Percentiles rank a stretch among this genome's conserved stretches.
Evolutionary conservation across 2,797 vertebrate genomes (phyloP).

Genomic region (Squalus acanthias): DNA sequence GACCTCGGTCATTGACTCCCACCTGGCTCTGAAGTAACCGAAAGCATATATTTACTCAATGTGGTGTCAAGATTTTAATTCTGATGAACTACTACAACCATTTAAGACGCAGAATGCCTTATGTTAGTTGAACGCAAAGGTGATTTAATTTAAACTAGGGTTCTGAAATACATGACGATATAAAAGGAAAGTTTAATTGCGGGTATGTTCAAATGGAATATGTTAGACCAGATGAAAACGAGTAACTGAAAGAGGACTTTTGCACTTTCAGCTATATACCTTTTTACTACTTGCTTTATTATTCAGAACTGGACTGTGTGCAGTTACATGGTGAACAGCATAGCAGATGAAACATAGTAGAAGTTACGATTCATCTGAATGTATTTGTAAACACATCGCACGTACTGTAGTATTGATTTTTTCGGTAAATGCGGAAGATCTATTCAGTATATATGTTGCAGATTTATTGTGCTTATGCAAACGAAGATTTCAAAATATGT

Average conservation of each 20-base stretch:
- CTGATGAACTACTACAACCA: neutral
- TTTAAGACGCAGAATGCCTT: neutral
- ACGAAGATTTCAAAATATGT: neutral
- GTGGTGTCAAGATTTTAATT: neutral
- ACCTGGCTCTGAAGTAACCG: conserved; percentile 1
- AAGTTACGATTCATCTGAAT: neutral
- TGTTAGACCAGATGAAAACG: neutral
- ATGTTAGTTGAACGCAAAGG: neutral
- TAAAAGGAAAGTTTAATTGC: neutral
- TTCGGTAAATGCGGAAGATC: neutral
- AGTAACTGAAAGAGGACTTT: neutral
- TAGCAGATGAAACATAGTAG: neutral
- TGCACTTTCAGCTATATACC: neutral
- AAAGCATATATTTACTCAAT: neutral
- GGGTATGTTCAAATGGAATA: neutral
- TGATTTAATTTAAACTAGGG: neutral
- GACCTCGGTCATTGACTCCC: neutral
- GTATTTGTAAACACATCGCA: neutral
- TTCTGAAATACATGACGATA: neutral
- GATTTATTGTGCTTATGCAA: neutral
- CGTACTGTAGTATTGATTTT: neutral
- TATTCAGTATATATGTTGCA: neutral
- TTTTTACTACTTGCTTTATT: neutral
- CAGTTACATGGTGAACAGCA: neutral
- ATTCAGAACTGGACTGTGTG: neutral